Evolutionary conservation across 2,888 invertebrate species (phyloP), one percentile per base, ranked within the genome.

Genomic region (Oscheius sp.): DNA sequence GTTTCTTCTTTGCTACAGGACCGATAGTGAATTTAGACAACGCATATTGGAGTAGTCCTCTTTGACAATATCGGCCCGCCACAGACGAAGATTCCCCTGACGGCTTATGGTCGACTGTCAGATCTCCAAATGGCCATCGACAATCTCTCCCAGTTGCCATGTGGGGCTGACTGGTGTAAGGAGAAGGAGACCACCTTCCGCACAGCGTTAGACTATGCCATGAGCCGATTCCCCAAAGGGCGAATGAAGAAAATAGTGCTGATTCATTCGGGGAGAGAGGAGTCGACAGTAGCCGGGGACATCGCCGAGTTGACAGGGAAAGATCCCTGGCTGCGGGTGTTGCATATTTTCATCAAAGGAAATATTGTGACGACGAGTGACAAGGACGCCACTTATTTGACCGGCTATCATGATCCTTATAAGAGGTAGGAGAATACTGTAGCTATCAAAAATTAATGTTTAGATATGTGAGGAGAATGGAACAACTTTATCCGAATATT

Each of bases 191-290:
- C 29, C 35, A n/a, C 55, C 12, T 66, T 66, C 52, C 66, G 66
- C 12, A 49, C 66, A 9, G 66, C 66, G 7, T 25, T 66, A 1
- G 66, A 66, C 29, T 66, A 66, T n/a, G 29, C 66, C 7, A 66
- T 66, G 66, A 66, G 66, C 52, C 25, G 66, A n/a, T 66, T 66
- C 25, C 52, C 66, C 12, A 66, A 66, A n/a, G 66, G 66, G 9
- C 23, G 73, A 18, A 73, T 73, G 73, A 73, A 73, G 23, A 73
- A 73, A 69, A 59, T 73, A n/a, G 69, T 73, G 29, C 23, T 68
- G 52, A 73, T 73, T 61, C 69, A 46, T 45, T 59, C 55, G n/a
- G 73, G 68, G 23, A 27, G 69, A 27, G 64, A 56, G 53, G 69
- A 45, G 18, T n/a, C 56, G 6, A 9, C 41, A 21, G 35, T 59